Conservation (phyloP, 1,140 invertebrate species). For the Drosophila tropicalis region DNA sequence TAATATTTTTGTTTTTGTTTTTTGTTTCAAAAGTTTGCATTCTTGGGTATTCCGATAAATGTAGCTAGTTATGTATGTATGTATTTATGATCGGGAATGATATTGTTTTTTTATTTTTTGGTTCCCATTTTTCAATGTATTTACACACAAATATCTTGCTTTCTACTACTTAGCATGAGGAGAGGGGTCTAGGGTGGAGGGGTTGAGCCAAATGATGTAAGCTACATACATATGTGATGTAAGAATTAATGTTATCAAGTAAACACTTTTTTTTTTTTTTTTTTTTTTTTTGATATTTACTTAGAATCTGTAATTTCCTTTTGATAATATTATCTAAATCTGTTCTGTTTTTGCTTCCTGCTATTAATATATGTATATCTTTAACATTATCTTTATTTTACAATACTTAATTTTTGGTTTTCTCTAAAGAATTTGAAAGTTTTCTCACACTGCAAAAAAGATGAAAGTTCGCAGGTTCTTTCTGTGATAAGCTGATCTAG, state of each 20-base stretch:
- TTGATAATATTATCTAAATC: too few species aligned
- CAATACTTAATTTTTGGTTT: too few species aligned
- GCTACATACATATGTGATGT: not conserved
- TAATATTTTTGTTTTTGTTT: not conserved
- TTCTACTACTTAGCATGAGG: not conserved
- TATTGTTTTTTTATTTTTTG: not conserved
- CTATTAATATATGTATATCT: too few species aligned
- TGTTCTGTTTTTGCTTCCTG: too few species aligned
- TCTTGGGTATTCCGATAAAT: not conserved
- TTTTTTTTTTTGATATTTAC: not conserved
- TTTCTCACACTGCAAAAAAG: too few species aligned
- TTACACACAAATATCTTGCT: conserved; percentile 3
- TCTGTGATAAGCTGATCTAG: too few species aligned
- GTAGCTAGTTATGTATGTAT: conserved; percentile 9
- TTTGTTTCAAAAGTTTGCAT: conserved; percentile 11
- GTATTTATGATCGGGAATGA: conserved; percentile 1
- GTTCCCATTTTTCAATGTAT: not conserved
- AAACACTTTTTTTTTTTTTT: not conserved
- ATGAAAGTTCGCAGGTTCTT: too few species aligned
- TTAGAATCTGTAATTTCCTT: too few species aligned
- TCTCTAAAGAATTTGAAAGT: too few species aligned
- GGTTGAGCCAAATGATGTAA: not conserved
- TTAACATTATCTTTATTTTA: too few species aligned
- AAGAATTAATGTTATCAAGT: not conserved
- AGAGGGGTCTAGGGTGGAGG: not conserved